A percentile compares a stretch with the other conserved stretches of the same genome.
Conservation (phyloP, 1,140 invertebrate genomes). For the Aporrectodea caliginosa region DNA sequence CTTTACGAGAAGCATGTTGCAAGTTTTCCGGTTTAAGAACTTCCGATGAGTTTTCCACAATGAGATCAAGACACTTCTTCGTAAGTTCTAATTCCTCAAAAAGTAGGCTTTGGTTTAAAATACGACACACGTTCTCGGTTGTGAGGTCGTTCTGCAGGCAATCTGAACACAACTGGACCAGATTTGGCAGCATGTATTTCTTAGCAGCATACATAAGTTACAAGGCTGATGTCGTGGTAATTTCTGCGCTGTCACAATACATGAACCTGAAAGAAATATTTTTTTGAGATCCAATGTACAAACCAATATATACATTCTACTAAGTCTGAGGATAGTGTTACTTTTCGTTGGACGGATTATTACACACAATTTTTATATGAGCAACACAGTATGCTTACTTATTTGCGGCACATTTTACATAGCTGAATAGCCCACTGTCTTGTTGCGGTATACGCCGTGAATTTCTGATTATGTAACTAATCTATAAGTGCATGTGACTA, state of each 20-base stretch:
- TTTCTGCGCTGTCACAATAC: background rate
- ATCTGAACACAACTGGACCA: background rate
- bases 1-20: background rate
- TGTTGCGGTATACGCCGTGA: no score
- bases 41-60: background rate
- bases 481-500: no score
- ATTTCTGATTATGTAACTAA: no score
- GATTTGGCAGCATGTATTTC: background rate
- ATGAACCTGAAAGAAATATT: conserved; percentile 8
- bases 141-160: background rate
- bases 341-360: no score
- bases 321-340: no score
- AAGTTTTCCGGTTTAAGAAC: conserved; percentile 9
- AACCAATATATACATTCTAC: no score
- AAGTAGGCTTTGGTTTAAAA: background rate
- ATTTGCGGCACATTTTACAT: no score
- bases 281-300: no score
- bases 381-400: no score
- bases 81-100: background rate
- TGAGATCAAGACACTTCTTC: background rate
- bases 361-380: no score
- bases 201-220: background rate
- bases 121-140: background rate
- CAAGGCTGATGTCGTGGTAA: no score
- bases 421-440: no score